phyloP scores from a whole-genome alignment of 1,140 invertebrate species.

The Drosophila sturtevanti region DNA sequence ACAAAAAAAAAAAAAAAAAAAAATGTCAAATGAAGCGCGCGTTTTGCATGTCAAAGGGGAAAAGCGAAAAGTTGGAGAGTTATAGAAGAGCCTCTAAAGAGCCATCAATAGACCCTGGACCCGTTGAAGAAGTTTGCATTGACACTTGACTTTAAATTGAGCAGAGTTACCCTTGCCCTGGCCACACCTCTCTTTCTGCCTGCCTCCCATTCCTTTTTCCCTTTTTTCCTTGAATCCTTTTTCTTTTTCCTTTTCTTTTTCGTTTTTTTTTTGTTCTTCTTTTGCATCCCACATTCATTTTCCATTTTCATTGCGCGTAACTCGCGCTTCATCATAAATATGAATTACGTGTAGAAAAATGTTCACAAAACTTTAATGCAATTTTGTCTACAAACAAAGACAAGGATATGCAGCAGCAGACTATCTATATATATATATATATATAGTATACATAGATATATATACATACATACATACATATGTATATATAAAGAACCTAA shows the following conservation, averaged over 20 bases:
- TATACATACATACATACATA: background rate
- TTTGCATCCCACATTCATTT: constrained; percentile 14
- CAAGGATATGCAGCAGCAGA: constrained; percentile 40
- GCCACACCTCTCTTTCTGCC: background rate
- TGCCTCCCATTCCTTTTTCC: too few species aligned
- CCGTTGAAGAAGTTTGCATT: constrained; percentile 72
- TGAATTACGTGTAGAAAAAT: constrained; percentile 64
- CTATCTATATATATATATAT: background rate
- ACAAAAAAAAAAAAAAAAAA: constrained; percentile 41
- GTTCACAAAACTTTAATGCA: constrained; percentile 70
- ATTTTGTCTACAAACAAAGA: constrained; percentile 51
- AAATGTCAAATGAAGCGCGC: constrained; percentile 78
- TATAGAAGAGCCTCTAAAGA: constrained; percentile 54
- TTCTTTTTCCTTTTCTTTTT: background rate
- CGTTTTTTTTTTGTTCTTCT: too few species aligned
- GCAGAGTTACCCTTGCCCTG: constrained; percentile 47
- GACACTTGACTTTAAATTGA: constrained; percentile 80
- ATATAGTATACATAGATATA: background rate
- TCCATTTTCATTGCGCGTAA: constrained; percentile 46
- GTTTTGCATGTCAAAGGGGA: constrained; percentile 77
- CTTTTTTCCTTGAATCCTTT: too few species aligned
- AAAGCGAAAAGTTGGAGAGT: constrained; percentile 10
- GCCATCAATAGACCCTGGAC: constrained; percentile 60
- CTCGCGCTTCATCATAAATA: constrained; percentile 63
- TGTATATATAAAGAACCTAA: constrained; percentile 15